Evolutionary conservation across 2,113 vertebrate species (phyloP), one percentile per base, ranked within the genome.

Genomic region (Hylia prasina): DNA sequence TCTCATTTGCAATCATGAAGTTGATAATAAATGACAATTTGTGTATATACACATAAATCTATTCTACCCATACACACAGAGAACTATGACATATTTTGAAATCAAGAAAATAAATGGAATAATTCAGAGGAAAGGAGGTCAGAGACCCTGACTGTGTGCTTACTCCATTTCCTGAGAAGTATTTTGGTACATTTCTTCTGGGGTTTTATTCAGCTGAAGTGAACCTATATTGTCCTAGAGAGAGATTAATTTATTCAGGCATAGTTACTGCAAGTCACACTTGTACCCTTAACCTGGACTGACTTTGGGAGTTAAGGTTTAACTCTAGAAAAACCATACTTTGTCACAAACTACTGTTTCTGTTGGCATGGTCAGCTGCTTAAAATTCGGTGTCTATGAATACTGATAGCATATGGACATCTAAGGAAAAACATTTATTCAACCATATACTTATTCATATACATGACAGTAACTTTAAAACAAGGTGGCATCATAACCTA

Each of bases 401-500:
- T 28, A 40, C 27, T 73, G 39, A 60, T 47, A 81, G 28, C 51
- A 68, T 51, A 73, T 35, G 35, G 56, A 37, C 77, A 90, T 85
- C 15, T 65, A 56, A 93, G 54, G 30, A 44, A 82, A 72, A 95
- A 42, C 13, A 78, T 10, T 66, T 86, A 63, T 58, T 91, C 45
- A 83, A 31, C n/a, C 60, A 58, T 63, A 37, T 37, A 66, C 15
- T 88, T 90, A 72, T 11, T 76, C 50, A 47, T 57, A 82, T 13
- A 57, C 31, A 71, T 65, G 33, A 83, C 85, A 95, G 64, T 77
- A 93, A 88, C 69, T 90, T 75, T 92, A 95, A 96, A 90, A 72
- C 30, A 88, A 89, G 56, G 69, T 87, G 88, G 60, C 77, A 94
- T 93, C 47, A 75, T 51, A 92, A 54, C 31, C 60, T 94, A 89